Percentiles rank a stretch among this genome's conserved stretches.
Evolutionary conservation across 2,797 vertebrate genomes (phyloP).

Genomic region (Hemibagrus guttatus): DNA sequence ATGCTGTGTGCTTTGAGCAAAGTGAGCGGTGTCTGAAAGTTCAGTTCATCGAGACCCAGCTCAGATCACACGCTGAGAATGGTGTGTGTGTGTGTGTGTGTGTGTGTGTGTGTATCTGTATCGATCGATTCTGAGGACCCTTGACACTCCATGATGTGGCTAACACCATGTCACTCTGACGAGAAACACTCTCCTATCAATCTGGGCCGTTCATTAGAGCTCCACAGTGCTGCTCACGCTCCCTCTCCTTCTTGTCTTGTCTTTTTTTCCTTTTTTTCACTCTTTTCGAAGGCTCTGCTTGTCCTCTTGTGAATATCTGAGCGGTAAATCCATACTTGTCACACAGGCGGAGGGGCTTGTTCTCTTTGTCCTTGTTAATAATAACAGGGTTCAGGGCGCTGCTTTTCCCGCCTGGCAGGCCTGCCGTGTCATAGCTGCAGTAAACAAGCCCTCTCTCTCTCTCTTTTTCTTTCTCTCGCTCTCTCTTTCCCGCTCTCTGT

Average conservation of each 20-base stretch:
- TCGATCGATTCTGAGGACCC: constrained; percentile 67
- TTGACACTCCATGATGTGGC: constrained; percentile 76
- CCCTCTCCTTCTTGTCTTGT: constrained; percentile 54
- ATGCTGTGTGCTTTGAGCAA: background rate
- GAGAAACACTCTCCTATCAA: constrained; percentile 54
- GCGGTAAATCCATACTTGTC: constrained; percentile 82
- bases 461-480: constrained; percentile 29
- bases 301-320: constrained; percentile 80
- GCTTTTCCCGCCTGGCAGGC: constrained; percentile 82
- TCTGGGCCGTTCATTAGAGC: constrained; percentile 65
- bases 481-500: constrained; percentile 42
- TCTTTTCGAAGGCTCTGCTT: constrained; percentile 67
- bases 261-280: constrained; percentile 45
- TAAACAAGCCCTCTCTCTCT: constrained; percentile 77
- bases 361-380: constrained; percentile 88
- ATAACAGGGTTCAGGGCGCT: constrained; percentile 82
- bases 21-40: background rate
- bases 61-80: constrained; percentile 7
- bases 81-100: constrained; percentile 19
- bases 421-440: constrained; percentile 83
- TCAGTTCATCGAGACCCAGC: background rate
- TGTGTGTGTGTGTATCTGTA: constrained; percentile 40
- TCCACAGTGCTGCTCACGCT: constrained; percentile 53
- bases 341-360: constrained; percentile 69
- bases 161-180: constrained; percentile 77